A percentile compares a stretch with the other conserved stretches of the same genome.
Evolutionary conservation across 2,797 vertebrate species (phyloP).

Genomic region (Enteromius treurensis): DNA sequence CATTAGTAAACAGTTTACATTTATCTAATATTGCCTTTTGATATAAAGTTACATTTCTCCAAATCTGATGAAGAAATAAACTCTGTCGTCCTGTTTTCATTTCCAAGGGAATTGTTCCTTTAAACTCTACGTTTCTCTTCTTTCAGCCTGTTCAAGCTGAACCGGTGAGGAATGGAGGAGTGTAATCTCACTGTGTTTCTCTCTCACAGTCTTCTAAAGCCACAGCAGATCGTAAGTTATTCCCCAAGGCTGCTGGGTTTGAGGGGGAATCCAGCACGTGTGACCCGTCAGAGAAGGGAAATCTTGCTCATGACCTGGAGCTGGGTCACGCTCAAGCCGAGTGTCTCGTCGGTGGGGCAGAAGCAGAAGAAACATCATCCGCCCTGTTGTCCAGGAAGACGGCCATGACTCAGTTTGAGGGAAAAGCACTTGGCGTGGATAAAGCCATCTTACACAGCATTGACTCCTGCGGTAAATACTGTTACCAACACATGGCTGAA

Average conservation of each 20-base stretch:
- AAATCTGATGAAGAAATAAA: not conserved
- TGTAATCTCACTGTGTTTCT: not conserved
- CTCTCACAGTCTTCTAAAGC: constrained; percentile 88
- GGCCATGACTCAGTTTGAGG: constrained; percentile 91
- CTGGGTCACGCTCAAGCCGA: constrained; percentile 85
- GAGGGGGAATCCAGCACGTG: constrained; percentile 87
- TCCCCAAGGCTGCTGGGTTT: constrained; percentile 82
- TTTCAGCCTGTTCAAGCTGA: not conserved
- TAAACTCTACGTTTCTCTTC: not conserved
- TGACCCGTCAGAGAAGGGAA: constrained; percentile 79
- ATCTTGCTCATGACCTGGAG: constrained; percentile 86
- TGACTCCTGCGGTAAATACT: constrained; percentile 92
- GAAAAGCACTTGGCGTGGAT: constrained; percentile 94
- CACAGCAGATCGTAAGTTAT: constrained; percentile 85
- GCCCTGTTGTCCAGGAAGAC: constrained; percentile 89
- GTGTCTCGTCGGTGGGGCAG: constrained; percentile 83
- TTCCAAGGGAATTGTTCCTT: not conserved
- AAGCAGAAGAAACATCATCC: constrained; percentile 85
- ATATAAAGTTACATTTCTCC: not conserved
- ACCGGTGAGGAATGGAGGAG: not conserved
- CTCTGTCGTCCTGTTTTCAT: not conserved
- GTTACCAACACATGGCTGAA: not conserved
- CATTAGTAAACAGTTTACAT: too few relatives aligned
- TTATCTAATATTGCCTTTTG: too few relatives aligned
- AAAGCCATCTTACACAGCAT: constrained; percentile 98